phyloP scores from a whole-genome alignment of 1,140 invertebrate species.

The Sitophilus oryzae region DNA sequence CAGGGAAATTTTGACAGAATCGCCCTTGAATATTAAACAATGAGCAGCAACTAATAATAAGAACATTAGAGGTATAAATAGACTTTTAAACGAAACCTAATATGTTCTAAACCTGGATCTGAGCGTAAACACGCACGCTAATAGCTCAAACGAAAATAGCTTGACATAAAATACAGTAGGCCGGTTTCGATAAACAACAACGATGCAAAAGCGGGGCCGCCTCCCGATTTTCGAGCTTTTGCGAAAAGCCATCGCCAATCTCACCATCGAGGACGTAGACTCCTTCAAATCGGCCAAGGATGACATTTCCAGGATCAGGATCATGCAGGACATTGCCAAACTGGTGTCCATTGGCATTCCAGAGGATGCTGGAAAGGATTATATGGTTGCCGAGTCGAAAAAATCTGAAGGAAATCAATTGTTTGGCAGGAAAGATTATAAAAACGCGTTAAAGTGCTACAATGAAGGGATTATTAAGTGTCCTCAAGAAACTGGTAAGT shows the following conservation, averaged over 20 bases:
- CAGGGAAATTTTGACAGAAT: too few species aligned
- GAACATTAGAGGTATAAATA: too few species aligned
- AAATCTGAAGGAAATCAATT: slow-evolving; percentile 73
- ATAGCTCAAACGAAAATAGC: too few species aligned
- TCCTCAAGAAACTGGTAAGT: slow-evolving; percentile 59
- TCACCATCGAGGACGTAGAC: slow-evolving; percentile 28
- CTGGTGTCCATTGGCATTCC: slow-evolving; percentile 31
- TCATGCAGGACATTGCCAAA: slow-evolving; percentile 31
- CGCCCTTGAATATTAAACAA: too few species aligned
- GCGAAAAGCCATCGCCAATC: slow-evolving; percentile 32
- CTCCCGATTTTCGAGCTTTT: slow-evolving; percentile 39
- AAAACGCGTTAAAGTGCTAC: slow-evolving; percentile 68
- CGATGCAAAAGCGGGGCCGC: too few species aligned
- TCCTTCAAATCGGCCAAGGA: slow-evolving; percentile 30
- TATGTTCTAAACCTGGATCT: too few species aligned
- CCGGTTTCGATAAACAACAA: too few species aligned
- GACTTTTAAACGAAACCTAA: too few species aligned
- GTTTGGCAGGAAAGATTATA: slow-evolving; percentile 70
- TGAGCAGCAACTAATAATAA: too few species aligned
- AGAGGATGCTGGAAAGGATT: slow-evolving; percentile 53
- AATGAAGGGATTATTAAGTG: slow-evolving; percentile 61
- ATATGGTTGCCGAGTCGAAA: slow-evolving; percentile 54
- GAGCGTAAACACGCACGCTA: too few species aligned
- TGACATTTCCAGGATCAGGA: slow-evolving; percentile 35
- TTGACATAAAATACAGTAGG: too few species aligned